Percentiles rank a stretch among this genome's conserved stretches.
These are phyloP conservation scores for Gobionotothen gibberifrons DNA, from an alignment of 2,797 vertebrate species.

Conservation along the genomic window DNA sequence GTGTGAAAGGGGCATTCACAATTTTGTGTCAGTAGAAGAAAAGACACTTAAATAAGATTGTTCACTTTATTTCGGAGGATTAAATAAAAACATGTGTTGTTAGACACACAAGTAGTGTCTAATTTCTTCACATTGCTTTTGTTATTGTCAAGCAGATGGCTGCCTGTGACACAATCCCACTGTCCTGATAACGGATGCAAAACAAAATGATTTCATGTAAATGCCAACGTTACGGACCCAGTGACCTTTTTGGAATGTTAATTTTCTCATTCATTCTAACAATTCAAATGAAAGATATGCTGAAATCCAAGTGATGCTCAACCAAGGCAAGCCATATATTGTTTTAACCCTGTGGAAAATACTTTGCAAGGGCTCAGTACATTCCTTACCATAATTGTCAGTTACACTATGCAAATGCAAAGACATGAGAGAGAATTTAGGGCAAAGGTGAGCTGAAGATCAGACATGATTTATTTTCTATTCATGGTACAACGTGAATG, in stretches of 20 bases:
- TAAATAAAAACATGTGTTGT: neutral
- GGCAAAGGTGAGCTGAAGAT: constrained; percentile 2
- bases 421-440: neutral
- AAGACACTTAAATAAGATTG: neutral
- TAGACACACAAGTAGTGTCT: neutral
- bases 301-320: neutral
- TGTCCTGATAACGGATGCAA: neutral
- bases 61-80: neutral
- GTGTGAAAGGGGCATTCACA: neutral
- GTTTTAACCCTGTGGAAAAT: neutral
- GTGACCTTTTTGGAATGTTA: neutral
- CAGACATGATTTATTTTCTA: constrained; percentile 11
- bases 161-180: neutral
- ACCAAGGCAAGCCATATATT: neutral
- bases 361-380: neutral
- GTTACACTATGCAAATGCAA: constrained; percentile 1
- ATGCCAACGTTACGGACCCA: neutral
- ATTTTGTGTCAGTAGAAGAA: neutral
- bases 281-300: neutral
- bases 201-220: constrained; percentile 9
- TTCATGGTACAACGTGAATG: constrained; percentile 17
- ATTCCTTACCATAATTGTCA: constrained; percentile 15
- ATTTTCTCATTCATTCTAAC: constrained; percentile 1
- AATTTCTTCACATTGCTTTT: constrained; percentile 19
- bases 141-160: constrained; percentile 7